phyloP scores from a whole-genome alignment of 2,888 invertebrate species.

The Eudasyphora cyanicolor region DNA sequence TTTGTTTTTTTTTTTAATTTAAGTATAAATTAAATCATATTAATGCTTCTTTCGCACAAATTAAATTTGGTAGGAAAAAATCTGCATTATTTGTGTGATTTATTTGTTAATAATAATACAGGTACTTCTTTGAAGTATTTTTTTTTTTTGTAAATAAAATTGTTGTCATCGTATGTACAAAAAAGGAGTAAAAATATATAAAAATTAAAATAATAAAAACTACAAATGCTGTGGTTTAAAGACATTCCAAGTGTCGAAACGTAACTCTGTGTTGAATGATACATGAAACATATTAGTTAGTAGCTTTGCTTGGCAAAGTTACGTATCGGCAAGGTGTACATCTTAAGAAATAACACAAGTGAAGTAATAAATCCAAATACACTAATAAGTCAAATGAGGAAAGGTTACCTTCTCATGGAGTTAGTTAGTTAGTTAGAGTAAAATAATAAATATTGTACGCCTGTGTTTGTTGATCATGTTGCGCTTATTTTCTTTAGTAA shows the following conservation, averaged over 20 bases:
- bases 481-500: conserved; percentile 40
- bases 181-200: conserved; percentile 21
- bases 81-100: conserved; percentile 16
- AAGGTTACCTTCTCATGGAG: neutral
- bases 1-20: conserved; percentile 32
- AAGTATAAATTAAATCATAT: neutral
- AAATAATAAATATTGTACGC: conserved; percentile 1
- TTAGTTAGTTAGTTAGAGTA: too few relatives aligned
- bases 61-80: conserved; percentile 56
- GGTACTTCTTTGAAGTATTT: conserved; percentile 66
- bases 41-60: conserved; percentile 47
- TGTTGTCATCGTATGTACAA: conserved; percentile 48
- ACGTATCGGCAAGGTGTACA: neutral
- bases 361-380: neutral
- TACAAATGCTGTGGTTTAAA: conserved; percentile 43
- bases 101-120: conserved; percentile 56
- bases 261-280: neutral
- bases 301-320: neutral
- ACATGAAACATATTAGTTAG: neutral
- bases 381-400: conserved; percentile 13
- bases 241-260: neutral
- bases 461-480: conserved; percentile 10
- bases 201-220: conserved; percentile 33
- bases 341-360: neutral
- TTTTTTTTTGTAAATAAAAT: conserved; percentile 28